Conservation (phyloP, 2,797 vertebrate genomes). For the Macropus fuliginosus region DNA sequence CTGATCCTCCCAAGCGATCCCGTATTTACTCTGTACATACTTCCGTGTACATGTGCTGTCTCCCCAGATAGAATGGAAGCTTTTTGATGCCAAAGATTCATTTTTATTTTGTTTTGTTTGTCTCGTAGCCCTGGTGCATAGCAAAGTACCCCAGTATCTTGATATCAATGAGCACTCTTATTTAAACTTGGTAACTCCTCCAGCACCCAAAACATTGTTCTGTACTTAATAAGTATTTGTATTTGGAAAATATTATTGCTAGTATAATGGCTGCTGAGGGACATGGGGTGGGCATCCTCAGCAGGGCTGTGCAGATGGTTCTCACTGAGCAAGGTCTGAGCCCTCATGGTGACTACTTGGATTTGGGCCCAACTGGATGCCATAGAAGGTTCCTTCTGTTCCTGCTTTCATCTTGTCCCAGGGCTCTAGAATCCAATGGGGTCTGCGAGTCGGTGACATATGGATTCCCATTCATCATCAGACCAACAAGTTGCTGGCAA, state of each 20-base stretch:
- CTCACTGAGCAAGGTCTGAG: neutral
- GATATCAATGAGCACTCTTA: neutral
- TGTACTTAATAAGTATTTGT: neutral
- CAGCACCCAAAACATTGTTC: neutral
- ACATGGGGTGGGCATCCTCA: neutral
- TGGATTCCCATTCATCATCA: conserved; percentile 92
- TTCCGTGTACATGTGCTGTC: neutral
- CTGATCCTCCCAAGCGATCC: neutral
- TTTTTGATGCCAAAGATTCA: conserved; percentile 8
- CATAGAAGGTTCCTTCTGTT: conserved; percentile 25
- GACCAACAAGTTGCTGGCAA: conserved; percentile 94
- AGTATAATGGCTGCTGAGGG: neutral
- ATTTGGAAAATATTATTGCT: neutral
- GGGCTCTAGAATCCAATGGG: conserved; percentile 89
- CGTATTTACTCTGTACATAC: neutral
- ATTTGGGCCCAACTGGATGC: conserved; percentile 7
- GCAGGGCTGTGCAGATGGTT: neutral
- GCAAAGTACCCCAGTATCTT: neutral
- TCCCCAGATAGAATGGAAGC: conserved; percentile 15
- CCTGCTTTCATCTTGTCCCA: conserved; percentile 75
- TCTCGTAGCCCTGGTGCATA: neutral
- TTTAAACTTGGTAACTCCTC: neutral
- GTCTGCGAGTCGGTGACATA: conserved; percentile 94
- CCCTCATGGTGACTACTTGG: neutral
- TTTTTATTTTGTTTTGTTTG: conserved; percentile 27